Conservation (phyloP, 2,888 invertebrate species). For the Macaria liturata region DNA sequence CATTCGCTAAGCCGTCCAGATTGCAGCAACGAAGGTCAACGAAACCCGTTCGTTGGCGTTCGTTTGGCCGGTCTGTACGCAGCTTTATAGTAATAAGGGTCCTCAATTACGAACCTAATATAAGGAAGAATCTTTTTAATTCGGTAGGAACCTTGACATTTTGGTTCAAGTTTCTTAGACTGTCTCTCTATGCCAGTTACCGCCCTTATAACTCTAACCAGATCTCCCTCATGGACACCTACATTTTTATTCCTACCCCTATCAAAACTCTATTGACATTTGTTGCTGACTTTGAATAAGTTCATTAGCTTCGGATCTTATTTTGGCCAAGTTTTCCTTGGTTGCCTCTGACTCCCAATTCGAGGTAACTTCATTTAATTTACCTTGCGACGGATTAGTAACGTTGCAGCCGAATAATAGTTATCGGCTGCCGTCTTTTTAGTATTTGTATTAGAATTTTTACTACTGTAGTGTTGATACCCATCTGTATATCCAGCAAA, state of each 20-base stretch:
- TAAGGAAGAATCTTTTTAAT: conserved; percentile 34
- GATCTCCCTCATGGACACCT: conserved; percentile 4
- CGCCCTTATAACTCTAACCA: conserved; percentile 5
- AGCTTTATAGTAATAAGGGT: conserved; percentile 37
- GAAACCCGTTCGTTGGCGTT: too few relatives aligned
- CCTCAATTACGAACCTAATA: conserved; percentile 36
- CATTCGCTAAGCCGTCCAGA: too few relatives aligned
- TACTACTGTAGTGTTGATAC: conserved; percentile 14
- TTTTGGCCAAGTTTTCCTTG: not conserved
- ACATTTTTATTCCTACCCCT: conserved; percentile 1
- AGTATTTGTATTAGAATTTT: conserved; percentile 3
- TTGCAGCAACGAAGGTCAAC: too few relatives aligned
- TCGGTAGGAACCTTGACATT: conserved; percentile 33
- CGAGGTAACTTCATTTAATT: not conserved
- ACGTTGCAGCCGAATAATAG: conserved; percentile 9
- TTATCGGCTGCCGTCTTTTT: conserved; percentile 11
- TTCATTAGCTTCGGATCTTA: conserved; percentile 1
- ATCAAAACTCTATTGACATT: conserved; percentile 5
- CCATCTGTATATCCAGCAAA: conserved; percentile 7
- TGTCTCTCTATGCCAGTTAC: conserved; percentile 1
- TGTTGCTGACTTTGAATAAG: conserved; percentile 1
- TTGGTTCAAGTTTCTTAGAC: conserved; percentile 16
- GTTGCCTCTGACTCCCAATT: not conserved
- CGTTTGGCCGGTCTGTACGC: too few relatives aligned
- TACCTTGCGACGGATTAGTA: not conserved